A percentile compares a stretch with the other conserved stretches of the same genome.
These are phyloP conservation scores for Rhaphigaster nebulosa DNA, from an alignment of 2,888 invertebrate species.

Conservation along the genomic window DNA sequence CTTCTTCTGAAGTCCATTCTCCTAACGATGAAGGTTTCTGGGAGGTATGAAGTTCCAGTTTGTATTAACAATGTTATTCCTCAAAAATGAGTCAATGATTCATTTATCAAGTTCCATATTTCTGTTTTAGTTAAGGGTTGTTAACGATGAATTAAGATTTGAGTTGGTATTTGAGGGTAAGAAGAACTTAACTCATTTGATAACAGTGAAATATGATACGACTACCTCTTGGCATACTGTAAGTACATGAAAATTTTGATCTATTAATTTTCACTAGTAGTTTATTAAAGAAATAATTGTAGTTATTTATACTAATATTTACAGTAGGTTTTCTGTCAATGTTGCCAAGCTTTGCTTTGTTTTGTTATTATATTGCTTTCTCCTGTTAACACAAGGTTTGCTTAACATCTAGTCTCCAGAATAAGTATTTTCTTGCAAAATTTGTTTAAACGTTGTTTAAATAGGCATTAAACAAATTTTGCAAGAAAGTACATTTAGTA, in stretches of 20 bases:
- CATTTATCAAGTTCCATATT: not conserved
- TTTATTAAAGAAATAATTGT: not conserved
- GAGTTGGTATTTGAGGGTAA: constrained; percentile 82
- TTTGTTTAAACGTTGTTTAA: too few relatives aligned
- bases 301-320: too few relatives aligned
- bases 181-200: constrained; percentile 83
- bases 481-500: too few relatives aligned
- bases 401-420: too few relatives aligned
- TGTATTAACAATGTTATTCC: not conserved
- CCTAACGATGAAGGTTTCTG: constrained; percentile 84
- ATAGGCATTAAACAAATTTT: too few relatives aligned
- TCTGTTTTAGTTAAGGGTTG: constrained; percentile 77
- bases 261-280: not conserved
- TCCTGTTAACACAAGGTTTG: too few relatives aligned
- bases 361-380: too few relatives aligned
- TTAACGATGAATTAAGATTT: constrained; percentile 88
- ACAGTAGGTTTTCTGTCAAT: too few relatives aligned
- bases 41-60: constrained; percentile 75
- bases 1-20: constrained; percentile 84
- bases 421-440: too few relatives aligned
- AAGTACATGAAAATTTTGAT: constrained; percentile 58
- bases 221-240: constrained; percentile 85
- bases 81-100: not conserved
- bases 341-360: too few relatives aligned
- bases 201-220: constrained; percentile 84